Percentiles rank a stretch among this genome's conserved stretches.
Evolutionary conservation across 2,888 invertebrate species (phyloP).

Genomic region (Sepioteuthis lessoniana): DNA sequence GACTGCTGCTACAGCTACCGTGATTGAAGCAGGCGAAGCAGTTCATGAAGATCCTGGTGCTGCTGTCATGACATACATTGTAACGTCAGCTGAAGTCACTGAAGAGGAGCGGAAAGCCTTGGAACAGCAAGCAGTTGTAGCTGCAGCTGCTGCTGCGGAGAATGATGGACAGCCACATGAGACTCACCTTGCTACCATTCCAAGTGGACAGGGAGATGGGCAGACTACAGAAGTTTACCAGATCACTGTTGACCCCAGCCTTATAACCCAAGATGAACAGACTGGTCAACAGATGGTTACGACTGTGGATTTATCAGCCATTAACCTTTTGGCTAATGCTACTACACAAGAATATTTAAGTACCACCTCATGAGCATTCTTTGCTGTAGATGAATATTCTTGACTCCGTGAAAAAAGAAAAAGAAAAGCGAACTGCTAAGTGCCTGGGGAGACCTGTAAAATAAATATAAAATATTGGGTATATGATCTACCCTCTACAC

Average conservation of each 20-base stretch:
- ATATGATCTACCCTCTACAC: background rate
- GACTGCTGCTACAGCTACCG: background rate
- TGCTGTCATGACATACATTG: conserved; percentile 43
- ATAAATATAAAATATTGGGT: background rate
- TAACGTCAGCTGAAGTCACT: conserved; percentile 6
- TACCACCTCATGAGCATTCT: conserved; percentile 24
- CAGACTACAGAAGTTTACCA: conserved; percentile 52
- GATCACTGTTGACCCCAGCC: conserved; percentile 51
- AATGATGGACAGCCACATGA: background rate
- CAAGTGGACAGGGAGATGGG: conserved; percentile 42
- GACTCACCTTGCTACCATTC: conserved; percentile 36
- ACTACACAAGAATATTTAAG: conserved; percentile 51
- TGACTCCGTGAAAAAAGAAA: background rate
- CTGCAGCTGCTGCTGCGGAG: conserved; percentile 34
- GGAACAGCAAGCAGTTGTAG: conserved; percentile 40
- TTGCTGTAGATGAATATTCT: background rate
- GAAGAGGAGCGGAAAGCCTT: conserved; percentile 10
- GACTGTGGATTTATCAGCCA: conserved; percentile 57
- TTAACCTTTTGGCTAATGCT: conserved; percentile 58
- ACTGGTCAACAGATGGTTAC: conserved; percentile 56
- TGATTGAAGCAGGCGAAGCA: conserved; percentile 18
- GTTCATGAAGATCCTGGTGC: background rate
- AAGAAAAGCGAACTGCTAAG: background rate
- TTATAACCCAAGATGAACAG: conserved; percentile 53
- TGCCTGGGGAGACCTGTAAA: background rate